phyloP scores from a whole-genome alignment of 2,113 vertebrate genomes.

The Galeopterus variegatus region DNA sequence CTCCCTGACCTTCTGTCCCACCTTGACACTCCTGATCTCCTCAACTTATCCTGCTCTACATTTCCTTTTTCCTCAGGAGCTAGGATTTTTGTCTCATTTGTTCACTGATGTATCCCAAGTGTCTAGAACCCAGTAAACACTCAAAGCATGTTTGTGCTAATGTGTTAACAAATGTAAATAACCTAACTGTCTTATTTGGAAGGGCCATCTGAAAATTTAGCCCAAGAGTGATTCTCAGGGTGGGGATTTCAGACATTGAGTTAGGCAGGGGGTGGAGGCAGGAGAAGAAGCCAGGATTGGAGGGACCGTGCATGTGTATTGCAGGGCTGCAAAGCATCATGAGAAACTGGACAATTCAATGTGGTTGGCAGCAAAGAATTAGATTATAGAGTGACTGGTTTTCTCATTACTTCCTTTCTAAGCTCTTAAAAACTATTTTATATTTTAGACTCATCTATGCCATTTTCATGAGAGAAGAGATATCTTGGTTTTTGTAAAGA shows the following conservation, averaged over 20 bases:
- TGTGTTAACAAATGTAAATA: not conserved
- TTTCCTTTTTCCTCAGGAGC: not conserved
- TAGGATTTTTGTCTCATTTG: not conserved
- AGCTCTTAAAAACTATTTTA: not conserved
- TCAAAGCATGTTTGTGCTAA: not conserved
- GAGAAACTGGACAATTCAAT: fast-evolving
- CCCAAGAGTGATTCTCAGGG: not conserved
- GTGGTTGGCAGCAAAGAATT: not conserved
- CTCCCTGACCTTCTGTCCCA: not conserved
- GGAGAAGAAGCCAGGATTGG: not conserved
- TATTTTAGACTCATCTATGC: not conserved
- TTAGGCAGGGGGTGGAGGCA: not conserved
- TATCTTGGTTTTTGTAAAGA: not conserved
- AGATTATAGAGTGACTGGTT: not conserved
- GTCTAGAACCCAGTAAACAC: not conserved
- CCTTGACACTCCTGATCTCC: too few species aligned
- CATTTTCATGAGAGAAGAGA: not conserved
- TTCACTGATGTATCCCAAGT: not conserved
- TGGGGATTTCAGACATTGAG: not conserved
- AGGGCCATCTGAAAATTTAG: not conserved
- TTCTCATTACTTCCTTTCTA: not conserved
- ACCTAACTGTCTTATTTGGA: not conserved
- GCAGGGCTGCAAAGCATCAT: not conserved
- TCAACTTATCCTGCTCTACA: fast-evolving
- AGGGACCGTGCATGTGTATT: fast-evolving